These are phyloP conservation scores for Antennarius maculatus DNA, from an alignment of 2,797 vertebrate genomes.

Conservation along the genomic window DNA sequence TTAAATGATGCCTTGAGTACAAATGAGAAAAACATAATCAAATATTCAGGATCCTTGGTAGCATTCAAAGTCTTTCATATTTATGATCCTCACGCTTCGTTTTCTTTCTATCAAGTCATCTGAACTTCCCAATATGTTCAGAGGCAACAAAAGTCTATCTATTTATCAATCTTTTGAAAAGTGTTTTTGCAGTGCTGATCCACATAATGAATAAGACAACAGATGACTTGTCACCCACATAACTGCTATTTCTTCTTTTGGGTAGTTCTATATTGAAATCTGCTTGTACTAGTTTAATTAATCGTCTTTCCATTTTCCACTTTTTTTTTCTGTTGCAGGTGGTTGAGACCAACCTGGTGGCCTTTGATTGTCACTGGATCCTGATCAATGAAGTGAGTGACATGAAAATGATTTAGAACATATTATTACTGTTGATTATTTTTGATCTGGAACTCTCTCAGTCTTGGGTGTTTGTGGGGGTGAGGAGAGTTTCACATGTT, in stretches of 20 bases:
- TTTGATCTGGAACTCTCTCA: slow-evolving; percentile 12
- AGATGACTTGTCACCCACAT: background rate
- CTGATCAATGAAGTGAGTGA: slow-evolving; percentile 98
- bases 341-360: slow-evolving; percentile 98
- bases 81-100: slow-evolving; percentile 23
- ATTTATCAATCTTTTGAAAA: too few species aligned
- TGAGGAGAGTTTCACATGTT: background rate
- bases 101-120: slow-evolving; percentile 7
- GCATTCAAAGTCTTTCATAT: slow-evolving; percentile 22
- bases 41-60: too few species aligned
- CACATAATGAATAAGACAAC: too few species aligned
- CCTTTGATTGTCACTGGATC: slow-evolving; percentile 99
- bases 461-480: slow-evolving; percentile 13
- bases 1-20: slow-evolving; percentile 49
- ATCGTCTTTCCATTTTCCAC: background rate
- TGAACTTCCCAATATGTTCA: background rate
- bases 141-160: too few species aligned
- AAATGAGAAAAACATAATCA: slow-evolving; percentile 24
- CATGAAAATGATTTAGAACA: slow-evolving; percentile 39
- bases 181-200: too few species aligned
- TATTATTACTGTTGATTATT: slow-evolving; percentile 25
- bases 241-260: background rate
- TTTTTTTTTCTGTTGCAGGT: slow-evolving; percentile 87
- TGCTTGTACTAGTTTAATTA: background rate
- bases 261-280: background rate